Evolutionary conservation across 2,888 invertebrate genomes (phyloP), one percentile per base, ranked within the genome.

Genomic region (Euspilapteryx auroguttella): DNA sequence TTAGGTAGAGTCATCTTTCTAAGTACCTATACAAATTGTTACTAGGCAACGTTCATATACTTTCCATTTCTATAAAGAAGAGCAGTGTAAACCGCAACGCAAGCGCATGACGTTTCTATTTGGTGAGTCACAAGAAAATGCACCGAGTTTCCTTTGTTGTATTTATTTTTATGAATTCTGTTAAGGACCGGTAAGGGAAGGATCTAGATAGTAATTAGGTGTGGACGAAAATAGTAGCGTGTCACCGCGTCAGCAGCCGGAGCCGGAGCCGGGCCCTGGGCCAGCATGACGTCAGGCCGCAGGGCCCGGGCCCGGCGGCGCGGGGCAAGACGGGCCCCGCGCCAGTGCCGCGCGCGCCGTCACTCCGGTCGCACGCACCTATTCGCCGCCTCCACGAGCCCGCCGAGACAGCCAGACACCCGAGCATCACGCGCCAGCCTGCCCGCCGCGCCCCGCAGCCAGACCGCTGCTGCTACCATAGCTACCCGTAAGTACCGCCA

Each of bases 301-400:
- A 62, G 17, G 24, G 32, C 61, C 53, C 41, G 57, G 54, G 68
- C 68, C 71, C 17, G 17, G 17, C 17, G 5, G 17, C 17, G 17
- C 5, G 73, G 75, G 73, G 69, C 71, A 75, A 65, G 71, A 69
- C 71, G 73, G 75, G 71, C 73, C 73, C 73, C 69, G 66, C 63
- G 24, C 13, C 73, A 75, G 73, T 71, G 69, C 61, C 69, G 73
- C 68, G 73, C 69, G 73, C 73, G 73, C 73, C 66, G 69, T 63
- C 73, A 49, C 52, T 52, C 64, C 51, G 63, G 58, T 52, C 68
- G 69, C 71, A 75, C 73, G 39, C 25, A 39, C 33, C 42, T 37
- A 37, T 45, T 41, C 38, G 41, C 36, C 36, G 34, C 32, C 36
- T 29, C 34, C 34, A 36, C 37, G n/a, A n/a, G 31, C 38, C 33